These are phyloP conservation scores for Cryptotis parvus DNA, from an alignment of 2,113 vertebrate genomes.

Conservation along the genomic window DNA sequence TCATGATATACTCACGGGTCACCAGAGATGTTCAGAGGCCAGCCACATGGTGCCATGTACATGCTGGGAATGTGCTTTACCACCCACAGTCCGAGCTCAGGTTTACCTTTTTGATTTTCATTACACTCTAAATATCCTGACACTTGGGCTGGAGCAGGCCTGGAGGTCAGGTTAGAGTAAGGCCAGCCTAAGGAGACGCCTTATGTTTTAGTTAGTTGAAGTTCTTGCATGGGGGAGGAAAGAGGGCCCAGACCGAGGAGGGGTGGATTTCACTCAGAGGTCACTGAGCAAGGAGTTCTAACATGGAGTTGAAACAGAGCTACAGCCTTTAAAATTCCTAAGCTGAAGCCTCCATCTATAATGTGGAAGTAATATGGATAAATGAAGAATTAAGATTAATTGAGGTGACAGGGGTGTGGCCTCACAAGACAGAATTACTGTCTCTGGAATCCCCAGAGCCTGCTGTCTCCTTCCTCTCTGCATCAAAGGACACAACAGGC, in stretches of 20 bases:
- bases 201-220: not conserved
- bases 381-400: constrained; percentile 25
- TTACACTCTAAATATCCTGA: constrained; percentile 32
- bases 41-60: too few relatives aligned
- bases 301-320: not conserved
- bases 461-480: not conserved
- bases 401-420: not conserved
- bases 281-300: constrained; percentile 22
- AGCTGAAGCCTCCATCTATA: not conserved
- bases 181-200: not conserved
- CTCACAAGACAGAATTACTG: not conserved
- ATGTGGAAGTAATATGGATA: constrained; percentile 36
- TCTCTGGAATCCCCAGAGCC: constrained; percentile 38
- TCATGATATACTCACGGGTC: too few relatives aligned
- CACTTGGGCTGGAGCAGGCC: not conserved
- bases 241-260: constrained; percentile 14
- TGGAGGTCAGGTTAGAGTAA: constrained; percentile 17
- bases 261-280: constrained; percentile 14
- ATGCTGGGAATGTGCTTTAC: too few relatives aligned
- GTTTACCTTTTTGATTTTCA: constrained; percentile 49
- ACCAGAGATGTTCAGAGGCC: too few relatives aligned
- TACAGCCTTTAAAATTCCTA: not conserved
- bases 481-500: not conserved
- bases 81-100: constrained; percentile 19
- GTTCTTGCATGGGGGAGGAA: not conserved